Percentiles rank a stretch among this genome's conserved stretches.
Evolutionary conservation across 2,797 vertebrate genomes (phyloP).

Genomic region (Xenentodon cancila): DNA sequence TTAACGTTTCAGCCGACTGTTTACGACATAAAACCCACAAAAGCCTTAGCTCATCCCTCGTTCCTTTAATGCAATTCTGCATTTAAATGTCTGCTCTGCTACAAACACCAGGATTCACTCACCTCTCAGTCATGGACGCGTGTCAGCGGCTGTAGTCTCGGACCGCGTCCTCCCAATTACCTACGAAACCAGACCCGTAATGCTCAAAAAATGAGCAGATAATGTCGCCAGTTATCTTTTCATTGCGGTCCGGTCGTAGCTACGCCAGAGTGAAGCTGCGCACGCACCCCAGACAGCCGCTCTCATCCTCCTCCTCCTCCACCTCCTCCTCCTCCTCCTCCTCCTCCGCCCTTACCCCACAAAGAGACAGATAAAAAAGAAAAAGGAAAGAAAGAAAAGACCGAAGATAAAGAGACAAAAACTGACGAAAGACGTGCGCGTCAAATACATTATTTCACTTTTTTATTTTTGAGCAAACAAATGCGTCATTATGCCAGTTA

Average conservation of each 20-base stretch:
- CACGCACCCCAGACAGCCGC: constrained; percentile 70
- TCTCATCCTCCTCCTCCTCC: constrained; percentile 10
- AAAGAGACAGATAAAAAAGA: background rate
- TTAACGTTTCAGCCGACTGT: background rate
- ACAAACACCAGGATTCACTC: constrained; percentile 24
- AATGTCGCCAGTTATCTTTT: constrained; percentile 62
- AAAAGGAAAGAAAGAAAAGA: too few species aligned
- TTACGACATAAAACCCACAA: background rate
- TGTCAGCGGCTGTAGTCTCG: background rate
- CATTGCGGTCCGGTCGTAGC: constrained; percentile 58
- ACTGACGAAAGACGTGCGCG: too few species aligned
- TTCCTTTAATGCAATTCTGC: constrained; percentile 34
- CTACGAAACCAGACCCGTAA: background rate
- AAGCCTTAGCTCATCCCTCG: constrained; percentile 24
- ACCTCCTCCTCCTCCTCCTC: background rate
- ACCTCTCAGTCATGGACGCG: constrained; percentile 39
- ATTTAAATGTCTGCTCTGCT: constrained; percentile 13
- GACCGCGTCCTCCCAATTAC: background rate
- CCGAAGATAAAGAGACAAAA: too few species aligned
- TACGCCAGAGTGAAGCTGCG: constrained; percentile 74
- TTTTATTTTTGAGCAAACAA: too few species aligned
- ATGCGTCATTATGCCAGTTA: too few species aligned
- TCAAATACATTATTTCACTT: too few species aligned
- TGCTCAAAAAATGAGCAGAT: constrained; percentile 37
- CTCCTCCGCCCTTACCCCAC: background rate